Evolutionary conservation across 2,113 vertebrate genomes (phyloP), one percentile per base, ranked within the genome.

Genomic region (Percina caprodes): DNA sequence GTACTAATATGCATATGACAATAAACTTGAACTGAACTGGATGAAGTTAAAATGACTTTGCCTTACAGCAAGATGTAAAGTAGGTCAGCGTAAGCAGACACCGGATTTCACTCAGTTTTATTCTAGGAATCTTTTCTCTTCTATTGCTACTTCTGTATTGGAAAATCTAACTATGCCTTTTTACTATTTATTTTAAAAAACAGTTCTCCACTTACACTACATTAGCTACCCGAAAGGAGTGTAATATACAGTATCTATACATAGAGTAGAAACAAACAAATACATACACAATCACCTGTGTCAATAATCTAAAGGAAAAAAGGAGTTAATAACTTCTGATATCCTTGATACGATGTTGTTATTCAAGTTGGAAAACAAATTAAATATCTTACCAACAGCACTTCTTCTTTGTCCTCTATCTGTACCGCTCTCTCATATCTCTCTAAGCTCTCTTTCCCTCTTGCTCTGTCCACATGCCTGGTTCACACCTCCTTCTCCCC

Each of bases 371-470:
- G 21, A 55, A 88, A 87, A 76, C 48, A 82, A 85, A 69, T 79
- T 13, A 87, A 84, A 73, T 39, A 74, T 83, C 93, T 94, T 91
- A 94, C 93, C 93, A 72, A 80, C 35, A 16, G 62, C 62, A 82
- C 58, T 45, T 66, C 60, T 63, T 77, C 74, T 73, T 84, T 79
- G 67, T 84, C 77, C 59, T 82, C 39, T 86, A 69, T 71, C 49
- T 69, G 48, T 80, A 51, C 74, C 58, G 69, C 74, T 84, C 52
- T 78, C 58, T 84, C 79, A 63, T 86, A 42, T 66, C 82, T 84
- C 69, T 78, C 75, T 77, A 46, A 75, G 69, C 77, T 62, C 76
- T 69, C 75, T 74, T 24, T 74, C 69, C 35, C 74, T 72, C 69
- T 85, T n/a, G 3, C 59, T 82, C 61, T 52, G 82, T 80, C 69